These are phyloP conservation scores for Mirza zaza DNA, from an alignment of 2,113 vertebrate species.

Conservation along the genomic window DNA sequence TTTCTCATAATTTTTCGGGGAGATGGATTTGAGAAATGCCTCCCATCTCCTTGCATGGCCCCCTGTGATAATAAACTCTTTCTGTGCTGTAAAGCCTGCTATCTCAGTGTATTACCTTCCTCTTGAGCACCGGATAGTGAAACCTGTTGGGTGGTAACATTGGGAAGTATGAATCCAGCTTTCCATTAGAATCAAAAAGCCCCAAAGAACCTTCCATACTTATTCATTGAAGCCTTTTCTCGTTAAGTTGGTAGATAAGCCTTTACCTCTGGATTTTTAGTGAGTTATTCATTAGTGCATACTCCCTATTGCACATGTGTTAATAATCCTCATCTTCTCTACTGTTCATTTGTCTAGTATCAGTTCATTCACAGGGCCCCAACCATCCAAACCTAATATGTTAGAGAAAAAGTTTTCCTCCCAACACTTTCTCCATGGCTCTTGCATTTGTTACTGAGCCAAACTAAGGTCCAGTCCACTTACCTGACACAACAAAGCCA, in stretches of 20 bases:
- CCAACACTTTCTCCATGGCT: not conserved
- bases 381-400: not conserved
- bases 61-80: too few species aligned
- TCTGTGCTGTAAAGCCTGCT: too few species aligned
- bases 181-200: not conserved
- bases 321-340: not conserved
- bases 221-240: not conserved
- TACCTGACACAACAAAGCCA: too few species aligned
- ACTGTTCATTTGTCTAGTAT: not conserved
- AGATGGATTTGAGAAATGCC: too few species aligned
- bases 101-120: too few species aligned
- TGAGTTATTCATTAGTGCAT: not conserved
- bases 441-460: not conserved
- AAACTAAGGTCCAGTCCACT: too few species aligned
- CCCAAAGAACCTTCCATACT: not conserved
- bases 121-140: too few species aligned
- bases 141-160: too few species aligned
- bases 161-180: not conserved
- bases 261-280: not conserved
- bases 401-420: not conserved
- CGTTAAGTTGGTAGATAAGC: not conserved
- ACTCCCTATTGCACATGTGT: not conserved
- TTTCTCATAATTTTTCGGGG: too few species aligned
- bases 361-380: not conserved
- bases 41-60: too few species aligned